Percentiles rank a stretch among this genome's conserved stretches.
Conservation (phyloP, 2,888 invertebrate genomes). For the Thymelicus acteon region DNA sequence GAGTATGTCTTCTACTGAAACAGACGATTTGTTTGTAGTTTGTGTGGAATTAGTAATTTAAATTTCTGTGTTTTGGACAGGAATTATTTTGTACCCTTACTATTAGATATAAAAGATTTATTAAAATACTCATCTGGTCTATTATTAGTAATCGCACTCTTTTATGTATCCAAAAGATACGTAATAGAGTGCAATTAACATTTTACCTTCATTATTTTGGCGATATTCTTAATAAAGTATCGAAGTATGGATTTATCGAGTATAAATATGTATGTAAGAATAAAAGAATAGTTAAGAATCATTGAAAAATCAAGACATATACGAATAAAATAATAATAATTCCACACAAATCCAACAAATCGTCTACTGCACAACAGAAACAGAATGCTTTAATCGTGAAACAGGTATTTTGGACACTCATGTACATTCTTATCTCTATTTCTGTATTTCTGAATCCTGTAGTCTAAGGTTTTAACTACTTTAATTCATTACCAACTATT, state of each 20-base stretch:
- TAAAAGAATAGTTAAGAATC: no score
- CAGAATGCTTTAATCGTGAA: constrained; percentile 81
- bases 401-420: constrained; percentile 82
- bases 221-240: no score
- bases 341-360: constrained; percentile 43
- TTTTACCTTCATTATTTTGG: no score
- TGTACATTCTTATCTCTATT: constrained; percentile 66
- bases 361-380: constrained; percentile 73
- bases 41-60: constrained; percentile 20
- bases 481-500: constrained; percentile 47
- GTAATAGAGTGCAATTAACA: no score
- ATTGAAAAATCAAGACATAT: no score
- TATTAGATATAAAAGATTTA: no score
- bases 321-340: constrained; percentile 9
- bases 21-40: constrained; percentile 25
- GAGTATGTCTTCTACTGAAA: constrained; percentile 38
- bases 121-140: no score
- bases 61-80: neutral
- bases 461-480: constrained; percentile 58
- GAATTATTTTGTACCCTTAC: neutral
- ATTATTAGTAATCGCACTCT: no score
- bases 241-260: no score
- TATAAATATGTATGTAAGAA: no score
- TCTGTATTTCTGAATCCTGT: constrained; percentile 59
- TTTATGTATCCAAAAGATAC: no score